Evolutionary conservation across 2,888 invertebrate species (phyloP), one percentile per base, ranked within the genome.

Genomic region (Epiblema foenella): DNA sequence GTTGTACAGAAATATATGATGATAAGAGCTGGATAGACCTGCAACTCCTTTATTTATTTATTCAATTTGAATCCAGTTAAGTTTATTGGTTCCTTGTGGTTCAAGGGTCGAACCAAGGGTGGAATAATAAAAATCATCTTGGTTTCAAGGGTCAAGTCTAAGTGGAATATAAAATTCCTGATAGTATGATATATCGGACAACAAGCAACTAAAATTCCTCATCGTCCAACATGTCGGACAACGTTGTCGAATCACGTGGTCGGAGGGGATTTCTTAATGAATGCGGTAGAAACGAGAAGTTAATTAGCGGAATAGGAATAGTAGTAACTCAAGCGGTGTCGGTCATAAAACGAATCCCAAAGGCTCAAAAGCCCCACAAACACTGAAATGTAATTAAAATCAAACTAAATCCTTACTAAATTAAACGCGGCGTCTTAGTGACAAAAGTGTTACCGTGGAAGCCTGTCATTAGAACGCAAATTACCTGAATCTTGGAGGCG

Each of bases 361-460:
- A 51, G n/a, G 11, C 33, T 64, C 64, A 59, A 56, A 65, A 56
- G 49, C 10, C 49, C 58, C n/a, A 39, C 56, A 59, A 39, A 69
- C n/a, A 37, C 64, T 18, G 33, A 72, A 64, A 52, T 63, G 51
- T 72, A 71, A 73, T 74, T 74, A 73, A 75, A 75, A 75, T 73
- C 72, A 68, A 74, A 74, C 70, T 73, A 65, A 73, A 62, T 68
- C 68, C 60, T 54, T 56, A 56, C 68, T 74, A 72, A 74, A 75
- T 74, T 75, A 64, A 63, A 68, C 69, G 63, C 60, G 8, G 18
- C 52, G 52, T 49, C 66, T 66, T 24, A 57, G 62, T 57, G 71
- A 65, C 69, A 69, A 59, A 62, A 67, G 60, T 70, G 56, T 60
- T 66, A 66, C 65, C 20, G 33, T 39, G 56, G 29, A 71, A 66